phyloP scores from a whole-genome alignment of 2,888 invertebrate genomes.

The Dolichopus griseipennis region DNA sequence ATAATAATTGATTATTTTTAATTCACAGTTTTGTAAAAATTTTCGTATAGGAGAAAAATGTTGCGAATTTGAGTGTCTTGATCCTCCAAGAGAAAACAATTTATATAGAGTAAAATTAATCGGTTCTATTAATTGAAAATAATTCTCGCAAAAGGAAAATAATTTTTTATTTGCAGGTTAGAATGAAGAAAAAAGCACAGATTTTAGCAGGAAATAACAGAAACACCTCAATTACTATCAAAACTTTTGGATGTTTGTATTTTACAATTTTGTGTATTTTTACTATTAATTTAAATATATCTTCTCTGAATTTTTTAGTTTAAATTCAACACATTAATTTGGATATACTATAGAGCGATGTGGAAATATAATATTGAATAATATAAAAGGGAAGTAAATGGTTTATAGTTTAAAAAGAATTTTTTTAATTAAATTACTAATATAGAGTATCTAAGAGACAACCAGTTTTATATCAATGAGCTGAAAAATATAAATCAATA shows the following conservation, averaged over 20 bases:
- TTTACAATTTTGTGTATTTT: background rate
- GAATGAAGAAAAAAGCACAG: conserved; percentile 51
- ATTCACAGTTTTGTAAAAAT: conserved; percentile 67
- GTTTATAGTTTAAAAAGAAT: too few species aligned
- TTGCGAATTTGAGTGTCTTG: conserved; percentile 82
- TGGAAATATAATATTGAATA: too few species aligned
- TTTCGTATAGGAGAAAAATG: conserved; percentile 76
- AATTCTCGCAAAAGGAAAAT: background rate
- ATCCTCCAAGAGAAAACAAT: conserved; percentile 60
- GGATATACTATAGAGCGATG: too few species aligned
- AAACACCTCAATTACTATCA: background rate
- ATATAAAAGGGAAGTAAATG: too few species aligned
- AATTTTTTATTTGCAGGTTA: conserved; percentile 35
- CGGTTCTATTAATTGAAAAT: too few species aligned
- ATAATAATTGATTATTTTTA: too few species aligned
- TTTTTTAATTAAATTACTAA: too few species aligned
- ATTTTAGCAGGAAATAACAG: conserved; percentile 53
- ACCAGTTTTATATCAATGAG: too few species aligned
- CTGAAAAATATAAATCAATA: too few species aligned
- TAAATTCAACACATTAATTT: background rate
- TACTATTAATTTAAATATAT: background rate
- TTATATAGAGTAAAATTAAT: conserved; percentile 41
- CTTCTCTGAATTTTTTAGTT: background rate
- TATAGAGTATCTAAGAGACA: too few species aligned
- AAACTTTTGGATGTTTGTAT: background rate